Evolutionary conservation across 2,888 invertebrate genomes (phyloP).

Genomic region (Dioctria linearis): DNA sequence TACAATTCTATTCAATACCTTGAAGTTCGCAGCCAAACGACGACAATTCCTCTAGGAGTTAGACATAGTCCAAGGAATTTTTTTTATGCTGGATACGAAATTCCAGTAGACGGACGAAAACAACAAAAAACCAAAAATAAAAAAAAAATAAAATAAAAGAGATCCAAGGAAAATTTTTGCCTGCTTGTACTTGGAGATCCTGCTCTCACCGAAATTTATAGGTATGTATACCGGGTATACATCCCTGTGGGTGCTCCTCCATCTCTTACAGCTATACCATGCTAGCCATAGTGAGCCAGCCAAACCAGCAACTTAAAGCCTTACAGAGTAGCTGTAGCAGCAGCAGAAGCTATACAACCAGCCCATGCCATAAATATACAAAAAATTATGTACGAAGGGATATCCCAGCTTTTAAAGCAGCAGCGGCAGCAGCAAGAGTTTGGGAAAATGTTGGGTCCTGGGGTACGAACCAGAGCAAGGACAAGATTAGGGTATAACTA

Average conservation of each 20-base stretch:
- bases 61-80: conserved; percentile 52
- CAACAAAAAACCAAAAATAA: conserved; percentile 37
- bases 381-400: conserved; percentile 56
- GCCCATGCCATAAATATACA: conserved; percentile 49
- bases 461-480: conserved; percentile 42
- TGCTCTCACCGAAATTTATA: conserved; percentile 48
- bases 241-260: conserved; percentile 52
- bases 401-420: conserved; percentile 45
- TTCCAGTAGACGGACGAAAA: conserved; percentile 43
- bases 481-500: conserved; percentile 44
- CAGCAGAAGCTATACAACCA: conserved; percentile 14
- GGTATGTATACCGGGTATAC: conserved; percentile 36
- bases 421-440: conserved; percentile 18
- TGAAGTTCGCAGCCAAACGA: conserved; percentile 37
- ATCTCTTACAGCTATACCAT: conserved; percentile 21
- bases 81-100: conserved; percentile 28
- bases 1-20: conserved; percentile 41
- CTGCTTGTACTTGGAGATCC: conserved; percentile 52
- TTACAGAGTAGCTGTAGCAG: not conserved
- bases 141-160: conserved; percentile 26
- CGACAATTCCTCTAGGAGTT: conserved; percentile 41
- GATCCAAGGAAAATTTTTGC: conserved; percentile 38
- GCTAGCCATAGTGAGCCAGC: too few species aligned
- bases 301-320: conserved; percentile 19
- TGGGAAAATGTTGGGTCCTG: conserved; percentile 27